Conservation (phyloP, 1,140 invertebrate species). For the Papilio helenus region DNA sequence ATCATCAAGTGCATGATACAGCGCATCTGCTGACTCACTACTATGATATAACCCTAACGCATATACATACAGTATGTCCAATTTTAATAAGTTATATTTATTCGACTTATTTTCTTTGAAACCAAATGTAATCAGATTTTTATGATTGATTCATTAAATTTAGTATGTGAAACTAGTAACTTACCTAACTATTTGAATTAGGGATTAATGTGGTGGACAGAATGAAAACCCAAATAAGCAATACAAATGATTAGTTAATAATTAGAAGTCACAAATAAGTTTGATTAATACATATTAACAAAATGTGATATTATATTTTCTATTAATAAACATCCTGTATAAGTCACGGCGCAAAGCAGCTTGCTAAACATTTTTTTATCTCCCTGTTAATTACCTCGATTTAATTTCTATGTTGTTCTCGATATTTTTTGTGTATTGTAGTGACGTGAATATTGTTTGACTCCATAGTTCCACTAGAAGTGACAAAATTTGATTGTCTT, state of each 20-base stretch:
- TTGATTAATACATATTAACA: neutral
- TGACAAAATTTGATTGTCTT: neutral
- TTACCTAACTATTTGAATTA: too few relatives aligned
- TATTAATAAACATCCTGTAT: slow-evolving; percentile 35
- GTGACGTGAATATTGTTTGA: slow-evolving; percentile 40
- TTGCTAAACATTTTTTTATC: slow-evolving; percentile 55
- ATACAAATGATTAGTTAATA: too few relatives aligned
- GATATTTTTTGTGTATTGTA: slow-evolving; percentile 53
- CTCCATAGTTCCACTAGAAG: slow-evolving; percentile 40
- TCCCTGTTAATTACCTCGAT: slow-evolving; percentile 62
- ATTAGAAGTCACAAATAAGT: too few relatives aligned
- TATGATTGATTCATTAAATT: too few relatives aligned
- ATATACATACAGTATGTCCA: neutral
- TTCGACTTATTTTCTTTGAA: too few relatives aligned
- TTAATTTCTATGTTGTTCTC: slow-evolving; percentile 64
- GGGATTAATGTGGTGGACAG: too few relatives aligned
- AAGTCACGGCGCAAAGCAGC: slow-evolving; percentile 47
- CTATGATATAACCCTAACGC: neutral
- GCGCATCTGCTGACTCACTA: slow-evolving; percentile 2
- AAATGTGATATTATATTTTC: neutral
- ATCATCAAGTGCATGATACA: slow-evolving; percentile 9
- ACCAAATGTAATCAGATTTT: too few relatives aligned
- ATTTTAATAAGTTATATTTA: neutral
- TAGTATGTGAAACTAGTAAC: too few relatives aligned
- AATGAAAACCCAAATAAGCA: too few relatives aligned